Evolutionary conservation across 92 coral and sea anemone species (phyloP).

Genomic region (Umimayanthus kanabou): DNA sequence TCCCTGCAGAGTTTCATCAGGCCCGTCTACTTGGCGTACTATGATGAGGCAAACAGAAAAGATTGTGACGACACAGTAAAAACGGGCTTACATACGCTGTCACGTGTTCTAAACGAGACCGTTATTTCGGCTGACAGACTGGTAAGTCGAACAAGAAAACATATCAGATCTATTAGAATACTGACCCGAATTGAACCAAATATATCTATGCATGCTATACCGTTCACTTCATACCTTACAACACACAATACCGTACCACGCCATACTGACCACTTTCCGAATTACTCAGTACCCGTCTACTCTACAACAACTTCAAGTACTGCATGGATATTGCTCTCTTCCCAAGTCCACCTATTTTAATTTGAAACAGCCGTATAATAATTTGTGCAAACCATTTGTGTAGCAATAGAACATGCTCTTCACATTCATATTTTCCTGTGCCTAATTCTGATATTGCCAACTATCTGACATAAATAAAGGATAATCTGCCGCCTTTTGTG

Average conservation of each 20-base stretch:
- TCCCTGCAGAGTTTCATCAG: not conserved
- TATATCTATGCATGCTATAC: not conserved
- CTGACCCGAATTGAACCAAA: not conserved
- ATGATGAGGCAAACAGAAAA: conserved; percentile 28
- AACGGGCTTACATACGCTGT: not conserved
- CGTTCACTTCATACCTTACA: not conserved
- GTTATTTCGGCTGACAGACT: not conserved
- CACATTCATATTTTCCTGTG: too few relatives aligned
- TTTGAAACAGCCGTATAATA: too few relatives aligned
- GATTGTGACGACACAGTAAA: not conserved
- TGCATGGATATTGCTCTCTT: too few relatives aligned
- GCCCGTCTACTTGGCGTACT: not conserved
- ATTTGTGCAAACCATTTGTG: too few relatives aligned
- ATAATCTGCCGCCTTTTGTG: too few relatives aligned
- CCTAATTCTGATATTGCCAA: too few relatives aligned
- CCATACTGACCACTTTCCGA: not conserved
- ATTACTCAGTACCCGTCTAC: not conserved
- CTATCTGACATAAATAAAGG: too few relatives aligned
- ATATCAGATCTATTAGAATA: not conserved
- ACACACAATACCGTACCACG: not conserved
- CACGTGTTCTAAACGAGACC: not conserved
- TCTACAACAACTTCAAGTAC: not conserved
- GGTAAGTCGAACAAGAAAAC: not conserved
- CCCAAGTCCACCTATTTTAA: not conserved
- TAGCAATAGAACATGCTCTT: too few relatives aligned